These are phyloP conservation scores for Cactoblastis cactorum DNA, from an alignment of 2,888 invertebrate genomes.

Conservation along the genomic window DNA sequence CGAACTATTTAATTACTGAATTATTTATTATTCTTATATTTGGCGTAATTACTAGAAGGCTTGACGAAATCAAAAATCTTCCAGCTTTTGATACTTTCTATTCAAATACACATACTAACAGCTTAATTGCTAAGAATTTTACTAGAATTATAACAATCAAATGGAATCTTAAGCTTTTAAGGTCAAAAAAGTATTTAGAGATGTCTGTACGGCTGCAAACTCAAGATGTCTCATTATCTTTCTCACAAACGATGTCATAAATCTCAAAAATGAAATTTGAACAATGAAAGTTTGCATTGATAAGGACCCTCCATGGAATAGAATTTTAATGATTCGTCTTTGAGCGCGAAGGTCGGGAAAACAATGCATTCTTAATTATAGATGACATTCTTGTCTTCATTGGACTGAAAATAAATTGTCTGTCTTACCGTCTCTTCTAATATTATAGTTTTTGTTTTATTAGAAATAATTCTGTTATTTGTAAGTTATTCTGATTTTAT, in stretches of 20 bases:
- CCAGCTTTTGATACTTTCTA: no score
- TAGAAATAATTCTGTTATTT: no score
- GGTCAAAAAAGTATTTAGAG: neutral
- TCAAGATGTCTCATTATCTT: slow-evolving; percentile 31
- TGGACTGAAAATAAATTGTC: neutral
- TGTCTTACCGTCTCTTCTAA: neutral
- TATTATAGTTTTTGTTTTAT: neutral
- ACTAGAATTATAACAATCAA: no score
- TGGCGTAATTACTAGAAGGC: no score
- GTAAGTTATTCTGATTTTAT: no score
- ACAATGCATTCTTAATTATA: slow-evolving; percentile 9
- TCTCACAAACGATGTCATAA: slow-evolving; percentile 11
- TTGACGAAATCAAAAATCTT: no score
- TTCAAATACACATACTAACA: no score
- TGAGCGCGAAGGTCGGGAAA: neutral
- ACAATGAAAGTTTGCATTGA: neutral
- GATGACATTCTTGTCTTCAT: neutral
- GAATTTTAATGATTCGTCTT: slow-evolving; percentile 9
- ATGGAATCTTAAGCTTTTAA: no score
- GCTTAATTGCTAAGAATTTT: no score
- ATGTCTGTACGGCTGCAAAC: neutral
- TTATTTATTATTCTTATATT: no score
- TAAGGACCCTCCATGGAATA: neutral
- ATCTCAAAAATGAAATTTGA: neutral
- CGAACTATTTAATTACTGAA: no score